phyloP scores from a whole-genome alignment of 2,888 invertebrate genomes.

The Apamea epomidion region DNA sequence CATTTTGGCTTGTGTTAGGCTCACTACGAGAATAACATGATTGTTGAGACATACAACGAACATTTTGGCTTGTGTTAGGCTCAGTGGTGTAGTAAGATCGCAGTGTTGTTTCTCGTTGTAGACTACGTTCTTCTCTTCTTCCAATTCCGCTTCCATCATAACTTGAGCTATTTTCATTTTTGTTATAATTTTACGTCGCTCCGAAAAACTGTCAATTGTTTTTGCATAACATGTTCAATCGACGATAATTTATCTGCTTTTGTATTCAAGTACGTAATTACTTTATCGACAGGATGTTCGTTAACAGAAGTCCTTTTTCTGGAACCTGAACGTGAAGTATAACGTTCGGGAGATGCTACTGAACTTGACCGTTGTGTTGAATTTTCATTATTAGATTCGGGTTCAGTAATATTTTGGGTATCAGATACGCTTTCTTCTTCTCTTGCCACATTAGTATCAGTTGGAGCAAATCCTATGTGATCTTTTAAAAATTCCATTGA shows the following conservation, averaged over 20 bases:
- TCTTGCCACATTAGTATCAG: constrained; percentile 21
- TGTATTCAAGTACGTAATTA: constrained; percentile 31
- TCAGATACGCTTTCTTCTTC: constrained; percentile 25
- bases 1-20: too few relatives aligned
- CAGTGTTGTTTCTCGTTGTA: constrained; percentile 16
- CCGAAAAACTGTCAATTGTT: constrained; percentile 35
- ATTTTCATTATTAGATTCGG: constrained; percentile 24
- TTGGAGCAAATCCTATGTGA: constrained; percentile 2
- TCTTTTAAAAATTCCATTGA: neutral
- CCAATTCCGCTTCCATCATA: constrained; percentile 33
- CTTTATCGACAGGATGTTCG: constrained; percentile 28
- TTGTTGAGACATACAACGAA: constrained; percentile 24
- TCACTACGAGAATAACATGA: too few relatives aligned
- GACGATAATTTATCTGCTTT: constrained; percentile 31
- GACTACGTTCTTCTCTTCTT: constrained; percentile 34
- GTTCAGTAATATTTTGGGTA: constrained; percentile 21
- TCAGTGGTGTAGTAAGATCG: constrained; percentile 15
- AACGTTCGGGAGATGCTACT: neutral
- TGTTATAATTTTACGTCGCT: constrained; percentile 28
- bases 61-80: constrained; percentile 25
- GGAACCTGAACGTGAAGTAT: constrained; percentile 1
- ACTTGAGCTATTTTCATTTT: constrained; percentile 40
- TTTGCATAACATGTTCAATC: constrained; percentile 37
- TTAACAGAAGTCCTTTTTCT: constrained; percentile 29
- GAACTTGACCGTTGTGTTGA: constrained; percentile 17